A percentile compares a stretch with the other conserved stretches of the same genome.
phyloP scores from a whole-genome alignment of 2,797 vertebrate species.

The Pseudopleuronectes americanus region DNA sequence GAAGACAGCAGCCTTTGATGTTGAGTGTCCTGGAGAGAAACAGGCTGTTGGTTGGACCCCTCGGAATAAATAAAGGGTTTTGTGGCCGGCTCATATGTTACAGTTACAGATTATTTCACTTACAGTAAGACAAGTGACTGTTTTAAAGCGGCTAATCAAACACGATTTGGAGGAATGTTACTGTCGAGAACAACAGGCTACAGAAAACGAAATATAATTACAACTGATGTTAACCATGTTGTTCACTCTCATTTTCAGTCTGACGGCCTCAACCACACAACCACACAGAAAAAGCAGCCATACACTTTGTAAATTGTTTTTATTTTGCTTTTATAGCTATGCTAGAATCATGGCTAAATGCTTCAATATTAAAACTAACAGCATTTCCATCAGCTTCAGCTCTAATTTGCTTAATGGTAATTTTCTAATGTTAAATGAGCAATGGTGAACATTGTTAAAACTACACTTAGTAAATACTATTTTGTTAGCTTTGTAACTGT shows the following conservation, averaged over 20 bases:
- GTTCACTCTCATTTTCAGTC: conserved; percentile 31
- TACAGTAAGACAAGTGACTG: conserved; percentile 60
- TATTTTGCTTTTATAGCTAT: neutral
- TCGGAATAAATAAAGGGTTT: conserved; percentile 67
- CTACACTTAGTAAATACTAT: neutral
- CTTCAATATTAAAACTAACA: neutral
- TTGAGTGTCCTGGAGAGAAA: conserved; percentile 61
- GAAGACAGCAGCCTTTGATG: conserved; percentile 69
- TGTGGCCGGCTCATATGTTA: conserved; percentile 64
- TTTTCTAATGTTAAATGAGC: no score
- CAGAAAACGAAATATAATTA: conserved; percentile 49
- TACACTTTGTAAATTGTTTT: conserved; percentile 3
- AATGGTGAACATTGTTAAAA: no score
- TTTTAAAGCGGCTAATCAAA: conserved; percentile 65
- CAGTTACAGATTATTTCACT: neutral
- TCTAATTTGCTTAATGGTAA: neutral
- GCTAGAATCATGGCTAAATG: neutral
- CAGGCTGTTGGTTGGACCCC: conserved; percentile 67
- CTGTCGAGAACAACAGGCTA: conserved; percentile 23
- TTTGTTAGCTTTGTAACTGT: neutral
- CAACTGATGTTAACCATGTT: conserved; percentile 29
- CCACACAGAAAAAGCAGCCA: neutral
- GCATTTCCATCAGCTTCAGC: neutral
- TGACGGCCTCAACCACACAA: conserved; percentile 1
- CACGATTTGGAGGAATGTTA: conserved; percentile 56